These are phyloP conservation scores for Myotis daubentonii DNA, from an alignment of 2,797 vertebrate species.

Conservation along the genomic window DNA sequence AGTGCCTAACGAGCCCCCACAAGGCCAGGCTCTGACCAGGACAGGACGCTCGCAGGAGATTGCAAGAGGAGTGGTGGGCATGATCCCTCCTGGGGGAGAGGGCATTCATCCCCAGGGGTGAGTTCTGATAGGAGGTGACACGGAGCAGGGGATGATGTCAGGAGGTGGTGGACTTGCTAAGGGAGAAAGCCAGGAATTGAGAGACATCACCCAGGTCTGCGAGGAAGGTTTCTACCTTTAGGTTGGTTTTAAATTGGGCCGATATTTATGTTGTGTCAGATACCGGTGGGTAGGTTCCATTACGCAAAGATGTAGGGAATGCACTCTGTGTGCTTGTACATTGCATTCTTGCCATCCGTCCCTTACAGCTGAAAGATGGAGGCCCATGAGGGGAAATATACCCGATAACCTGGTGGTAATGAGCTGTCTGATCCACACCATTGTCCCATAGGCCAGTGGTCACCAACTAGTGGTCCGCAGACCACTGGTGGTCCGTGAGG, in stretches of 20 bases:
- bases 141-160: accelerated
- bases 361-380: neutral
- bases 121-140: neutral
- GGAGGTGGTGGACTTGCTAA: neutral
- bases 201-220: neutral
- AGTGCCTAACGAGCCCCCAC: neutral
- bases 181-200: neutral
- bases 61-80: neutral
- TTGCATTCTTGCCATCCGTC: neutral
- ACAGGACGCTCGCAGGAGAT: neutral
- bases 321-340: accelerated
- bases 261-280: neutral
- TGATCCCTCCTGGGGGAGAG: neutral
- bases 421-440: neutral
- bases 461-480: too few relatives aligned
- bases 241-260: neutral
- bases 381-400: neutral
- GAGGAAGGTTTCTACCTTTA: neutral
- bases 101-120: accelerated
- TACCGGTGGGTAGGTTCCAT: neutral
- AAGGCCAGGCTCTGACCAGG: neutral
- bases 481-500: too few relatives aligned
- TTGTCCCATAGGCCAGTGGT: neutral
- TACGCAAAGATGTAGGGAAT: accelerated
- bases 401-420: neutral